Evolutionary conservation across 2,888 invertebrate species (phyloP).

Genomic region (Cephus sareptanus): DNA sequence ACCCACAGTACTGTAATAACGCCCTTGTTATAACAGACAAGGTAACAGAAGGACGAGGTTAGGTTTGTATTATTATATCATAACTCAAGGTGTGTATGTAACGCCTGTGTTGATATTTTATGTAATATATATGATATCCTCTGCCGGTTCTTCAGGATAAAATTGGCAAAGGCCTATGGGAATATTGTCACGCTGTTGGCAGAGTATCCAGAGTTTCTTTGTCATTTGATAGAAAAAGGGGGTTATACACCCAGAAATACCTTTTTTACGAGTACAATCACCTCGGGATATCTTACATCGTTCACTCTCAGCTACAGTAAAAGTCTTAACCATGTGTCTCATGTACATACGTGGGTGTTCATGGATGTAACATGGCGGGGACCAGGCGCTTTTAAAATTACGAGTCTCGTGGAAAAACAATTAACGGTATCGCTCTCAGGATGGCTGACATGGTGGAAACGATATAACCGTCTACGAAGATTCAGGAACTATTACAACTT

Average conservation of each 20-base stretch:
- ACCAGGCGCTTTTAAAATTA: not conserved
- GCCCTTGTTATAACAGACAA: not conserved
- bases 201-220: constrained; percentile 1
- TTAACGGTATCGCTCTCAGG: not conserved
- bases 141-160: not conserved
- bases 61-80: not conserved
- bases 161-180: not conserved
- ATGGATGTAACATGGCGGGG: not conserved
- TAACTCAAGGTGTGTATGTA: not conserved
- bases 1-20: not conserved
- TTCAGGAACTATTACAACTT: not conserved
- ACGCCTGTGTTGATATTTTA: not conserved
- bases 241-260: constrained; percentile 24
- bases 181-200: not conserved
- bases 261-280: constrained; percentile 38
- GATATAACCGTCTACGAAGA: not conserved
- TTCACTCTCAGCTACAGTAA: not conserved
- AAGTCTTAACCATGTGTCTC: not conserved
- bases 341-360: not conserved
- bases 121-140: not conserved
- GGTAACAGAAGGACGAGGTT: not conserved
- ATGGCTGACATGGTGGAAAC: not conserved
- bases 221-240: constrained; percentile 11
- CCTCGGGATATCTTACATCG: not conserved
- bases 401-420: not conserved